These are phyloP conservation scores for Spinus pinus DNA, from an alignment of 2,797 vertebrate genomes.

Conservation along the genomic window DNA sequence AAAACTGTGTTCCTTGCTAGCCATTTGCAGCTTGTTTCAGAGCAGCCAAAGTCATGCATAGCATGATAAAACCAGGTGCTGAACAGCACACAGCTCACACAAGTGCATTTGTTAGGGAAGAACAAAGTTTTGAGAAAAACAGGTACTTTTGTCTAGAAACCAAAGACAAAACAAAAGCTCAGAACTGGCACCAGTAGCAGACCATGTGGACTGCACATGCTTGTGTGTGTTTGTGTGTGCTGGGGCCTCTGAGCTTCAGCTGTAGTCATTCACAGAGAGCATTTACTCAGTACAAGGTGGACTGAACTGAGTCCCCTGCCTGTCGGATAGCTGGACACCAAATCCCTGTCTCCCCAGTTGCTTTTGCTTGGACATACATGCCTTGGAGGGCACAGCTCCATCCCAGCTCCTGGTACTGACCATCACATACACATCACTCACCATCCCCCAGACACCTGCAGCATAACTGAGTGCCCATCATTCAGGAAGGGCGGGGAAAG, in stretches of 20 bases:
- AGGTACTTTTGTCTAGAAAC: neutral
- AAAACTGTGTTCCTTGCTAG: neutral
- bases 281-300: neutral
- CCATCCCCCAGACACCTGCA: too few relatives aligned
- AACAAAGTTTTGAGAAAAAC: neutral
- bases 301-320: neutral
- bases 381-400: neutral
- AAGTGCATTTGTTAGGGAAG: neutral
- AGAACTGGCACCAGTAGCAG: neutral
- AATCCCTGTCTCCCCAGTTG: neutral
- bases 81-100: neutral
- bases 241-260: neutral
- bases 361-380: neutral
- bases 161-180: neutral
- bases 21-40: neutral
- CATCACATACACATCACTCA: neutral
- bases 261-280: neutral
- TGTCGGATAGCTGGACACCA: fast-evolving
- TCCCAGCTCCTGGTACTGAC: neutral
- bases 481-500: neutral
- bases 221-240: neutral
- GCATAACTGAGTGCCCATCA: neutral
- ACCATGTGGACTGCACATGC: fast-evolving
- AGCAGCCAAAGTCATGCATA: neutral
- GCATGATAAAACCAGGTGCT: neutral